phyloP scores from a whole-genome alignment of 2,888 invertebrate species.

The Chouioia cunea region DNA sequence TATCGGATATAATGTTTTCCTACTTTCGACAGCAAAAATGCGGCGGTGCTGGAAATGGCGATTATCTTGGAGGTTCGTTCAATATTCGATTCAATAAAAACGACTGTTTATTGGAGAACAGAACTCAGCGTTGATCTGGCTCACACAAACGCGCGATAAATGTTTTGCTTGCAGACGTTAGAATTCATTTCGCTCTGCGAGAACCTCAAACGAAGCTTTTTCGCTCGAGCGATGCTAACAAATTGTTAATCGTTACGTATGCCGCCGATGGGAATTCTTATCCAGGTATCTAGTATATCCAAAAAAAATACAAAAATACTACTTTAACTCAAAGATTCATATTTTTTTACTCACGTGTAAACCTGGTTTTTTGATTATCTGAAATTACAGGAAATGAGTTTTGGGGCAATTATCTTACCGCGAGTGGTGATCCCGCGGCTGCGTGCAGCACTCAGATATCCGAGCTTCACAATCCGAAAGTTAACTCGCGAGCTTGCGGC shows the following conservation, averaged over 20 bases:
- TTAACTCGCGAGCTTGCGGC: slow-evolving; percentile 71
- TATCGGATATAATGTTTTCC: slow-evolving; percentile 77
- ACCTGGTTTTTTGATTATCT: too few species aligned
- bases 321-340: too few species aligned
- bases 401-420: slow-evolving; percentile 73
- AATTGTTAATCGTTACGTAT: slow-evolving; percentile 75
- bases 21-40: slow-evolving; percentile 72
- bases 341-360: too few species aligned
- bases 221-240: slow-evolving; percentile 60
- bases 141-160: not conserved
- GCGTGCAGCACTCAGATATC: slow-evolving; percentile 75
- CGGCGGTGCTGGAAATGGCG: slow-evolving; percentile 70
- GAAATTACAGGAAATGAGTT: slow-evolving; percentile 75
- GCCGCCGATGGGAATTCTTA: slow-evolving; percentile 82
- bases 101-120: too few species aligned
- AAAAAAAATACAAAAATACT: too few species aligned
- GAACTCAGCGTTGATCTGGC: too few species aligned
- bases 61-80: slow-evolving; percentile 61
- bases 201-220: slow-evolving; percentile 63
- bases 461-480: slow-evolving; percentile 74
- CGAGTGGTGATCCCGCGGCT: slow-evolving; percentile 75
- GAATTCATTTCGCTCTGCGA: slow-evolving; percentile 63
- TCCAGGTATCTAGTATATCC: slow-evolving; percentile 64
- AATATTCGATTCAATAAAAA: too few species aligned
- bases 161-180: slow-evolving; percentile 58